Evolutionary conservation across 2,888 invertebrate species (phyloP).

Genomic region (Scrobipalpa costella): DNA sequence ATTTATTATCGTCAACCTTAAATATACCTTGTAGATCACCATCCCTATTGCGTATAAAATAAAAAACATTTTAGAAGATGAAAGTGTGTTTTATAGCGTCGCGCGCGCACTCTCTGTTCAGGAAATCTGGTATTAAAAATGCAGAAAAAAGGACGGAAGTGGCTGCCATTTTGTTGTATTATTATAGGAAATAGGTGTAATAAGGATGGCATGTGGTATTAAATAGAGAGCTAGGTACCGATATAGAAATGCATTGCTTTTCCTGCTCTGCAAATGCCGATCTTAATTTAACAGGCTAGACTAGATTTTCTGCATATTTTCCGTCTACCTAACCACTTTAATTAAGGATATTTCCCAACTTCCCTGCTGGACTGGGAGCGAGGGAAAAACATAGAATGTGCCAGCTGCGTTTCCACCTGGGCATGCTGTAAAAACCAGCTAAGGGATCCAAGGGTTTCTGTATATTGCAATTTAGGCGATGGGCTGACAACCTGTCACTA

Average conservation of each 20-base stretch:
- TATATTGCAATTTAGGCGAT: no score
- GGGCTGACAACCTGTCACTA: no score
- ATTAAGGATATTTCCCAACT: no score
- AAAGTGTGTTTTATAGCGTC: background rate
- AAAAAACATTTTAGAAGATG: background rate
- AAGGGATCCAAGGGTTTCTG: no score
- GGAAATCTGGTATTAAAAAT: conserved; percentile 12
- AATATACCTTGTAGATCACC: conserved; percentile 28
- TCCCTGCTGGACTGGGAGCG: no score
- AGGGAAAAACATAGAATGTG: no score
- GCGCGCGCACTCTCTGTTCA: background rate
- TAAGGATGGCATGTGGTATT: background rate
- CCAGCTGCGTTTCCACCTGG: no score
- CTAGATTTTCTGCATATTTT: background rate
- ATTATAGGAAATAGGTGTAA: background rate
- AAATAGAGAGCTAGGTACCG: background rate
- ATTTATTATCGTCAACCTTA: conserved; percentile 42
- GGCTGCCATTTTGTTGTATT: background rate
- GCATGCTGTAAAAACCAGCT: no score
- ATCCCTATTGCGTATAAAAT: conserved; percentile 2
- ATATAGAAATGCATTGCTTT: background rate
- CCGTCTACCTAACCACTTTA: background rate
- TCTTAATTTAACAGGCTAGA: background rate
- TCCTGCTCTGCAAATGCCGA: background rate
- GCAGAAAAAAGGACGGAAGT: conserved; percentile 3